Conservation (phyloP, 2,888 invertebrate genomes). For the Nemurella pictetii region DNA sequence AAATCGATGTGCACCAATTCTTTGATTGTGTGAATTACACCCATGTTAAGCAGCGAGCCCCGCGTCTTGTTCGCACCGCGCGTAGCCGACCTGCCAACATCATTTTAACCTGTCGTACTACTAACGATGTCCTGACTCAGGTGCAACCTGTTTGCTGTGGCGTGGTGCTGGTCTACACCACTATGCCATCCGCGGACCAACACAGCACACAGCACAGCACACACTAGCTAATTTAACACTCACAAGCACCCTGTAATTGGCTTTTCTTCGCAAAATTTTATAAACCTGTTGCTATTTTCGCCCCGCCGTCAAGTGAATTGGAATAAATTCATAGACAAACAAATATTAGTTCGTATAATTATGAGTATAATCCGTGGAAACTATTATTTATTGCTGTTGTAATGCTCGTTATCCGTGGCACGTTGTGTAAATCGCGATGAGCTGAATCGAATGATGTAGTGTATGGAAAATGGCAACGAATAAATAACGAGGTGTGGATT, state of each 20-base stretch:
- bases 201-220: neutral
- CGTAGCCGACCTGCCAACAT: neutral
- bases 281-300: conserved; percentile 30
- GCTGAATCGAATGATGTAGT: conserved; percentile 1
- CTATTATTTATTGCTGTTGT: neutral
- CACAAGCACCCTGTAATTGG: conserved; percentile 28
- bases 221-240: neutral
- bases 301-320: neutral
- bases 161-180: neutral
- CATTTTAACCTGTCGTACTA: neutral
- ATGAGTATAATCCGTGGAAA: neutral
- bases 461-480: neutral
- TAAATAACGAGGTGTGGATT: conserved; percentile 16
- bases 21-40: conserved; percentile 1
- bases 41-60: neutral
- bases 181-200: neutral
- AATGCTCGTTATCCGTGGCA: neutral
- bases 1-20: conserved; percentile 4
- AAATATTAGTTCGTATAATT: conserved; percentile 8
- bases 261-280: conserved; percentile 3
- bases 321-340: conserved; percentile 26
- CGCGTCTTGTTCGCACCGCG: neutral
- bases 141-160: conserved; percentile 2
- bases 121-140: neutral
- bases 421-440: neutral